Evolutionary conservation across 2,888 invertebrate genomes (phyloP), one percentile per base, ranked within the genome.

Genomic region (Lasioglossum marginatum): DNA sequence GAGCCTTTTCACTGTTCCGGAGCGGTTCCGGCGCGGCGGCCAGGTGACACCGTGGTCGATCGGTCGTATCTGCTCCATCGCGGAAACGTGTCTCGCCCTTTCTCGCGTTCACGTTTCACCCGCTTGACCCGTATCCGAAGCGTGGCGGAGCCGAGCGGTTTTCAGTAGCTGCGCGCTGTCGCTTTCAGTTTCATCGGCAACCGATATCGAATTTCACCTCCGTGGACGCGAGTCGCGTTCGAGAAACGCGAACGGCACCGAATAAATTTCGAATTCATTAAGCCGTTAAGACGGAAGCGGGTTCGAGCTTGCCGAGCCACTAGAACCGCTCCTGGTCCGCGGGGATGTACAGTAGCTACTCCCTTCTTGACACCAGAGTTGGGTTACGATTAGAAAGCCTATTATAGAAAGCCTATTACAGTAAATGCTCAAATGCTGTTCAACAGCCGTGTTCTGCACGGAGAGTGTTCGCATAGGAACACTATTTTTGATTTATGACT

Each of bases 41-140:
- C 77, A 63, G 81, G 71, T 81, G 77, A 71, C 71, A 63, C 60
- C n/a, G 60, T 77, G 23, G 48, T 71, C 83, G 80, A 68, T 74
- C 45, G 72, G 43, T 77, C 82, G 68, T 79, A 79, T 79, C 79
- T 73, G 45, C 63, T 63, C 73, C 73, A 79, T 79, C 73, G 73
- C 73, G 63, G 45, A 27, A 60, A 57, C 10, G 23, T 12, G 45
- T 82, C 31, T 43, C 57, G 45, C 66, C 37, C 34, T 31, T 27
- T 37, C 71, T n/a, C 57, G 43, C 80, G 52, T 52, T 74, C 52
- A 43, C 71, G 74, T 71, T 82, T 74, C 73, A 70, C 37, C 57
- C 81, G 63, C 63, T 77, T 77, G 70, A 81, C 77, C 71, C 81
- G 78, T 19, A 66, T 78, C 52, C 27, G 43, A 60, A 71, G 63